Percentiles rank a stretch among this genome's conserved stretches.
These are phyloP conservation scores for Drosophila equinoxialis DNA, from an alignment of 1,140 invertebrate genomes.

Conservation along the genomic window DNA sequence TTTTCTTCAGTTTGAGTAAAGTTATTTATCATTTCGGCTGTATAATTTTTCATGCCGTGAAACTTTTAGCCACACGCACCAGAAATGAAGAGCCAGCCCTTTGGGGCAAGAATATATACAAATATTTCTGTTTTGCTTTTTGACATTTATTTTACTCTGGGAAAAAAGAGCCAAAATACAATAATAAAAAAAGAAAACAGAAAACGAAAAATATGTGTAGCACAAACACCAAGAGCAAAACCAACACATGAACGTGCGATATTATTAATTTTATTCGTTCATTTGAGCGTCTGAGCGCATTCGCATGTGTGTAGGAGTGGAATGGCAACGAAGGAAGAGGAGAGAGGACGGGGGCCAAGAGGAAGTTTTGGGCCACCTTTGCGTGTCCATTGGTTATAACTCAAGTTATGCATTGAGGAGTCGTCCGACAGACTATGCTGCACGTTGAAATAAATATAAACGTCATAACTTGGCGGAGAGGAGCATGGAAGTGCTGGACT, in stretches of 20 bases:
- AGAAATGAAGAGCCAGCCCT: not conserved
- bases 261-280: conserved; percentile 24
- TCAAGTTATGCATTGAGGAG: conserved; percentile 65
- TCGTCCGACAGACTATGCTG: conserved; percentile 41
- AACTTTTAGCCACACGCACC: conserved; percentile 20
- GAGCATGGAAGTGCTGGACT: conserved; percentile 31
- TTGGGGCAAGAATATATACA: conserved; percentile 18
- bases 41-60: conserved; percentile 44
- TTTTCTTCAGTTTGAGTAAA: conserved; percentile 46
- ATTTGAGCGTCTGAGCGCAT: conserved; percentile 11
- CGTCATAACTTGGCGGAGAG: conserved; percentile 77
- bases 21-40: conserved; percentile 48
- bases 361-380: conserved; percentile 66
- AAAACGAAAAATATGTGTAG: conserved; percentile 10
- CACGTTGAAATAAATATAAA: conserved; percentile 82
- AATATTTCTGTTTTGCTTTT: conserved; percentile 26
- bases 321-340: conserved; percentile 16
- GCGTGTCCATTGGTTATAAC: conserved; percentile 78
- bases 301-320: conserved; percentile 34
- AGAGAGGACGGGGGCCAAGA: conserved; percentile 15
- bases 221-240: conserved; percentile 7
- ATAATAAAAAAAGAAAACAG: not conserved
- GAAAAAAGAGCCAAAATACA: conserved; percentile 9
- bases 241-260: conserved; percentile 19
- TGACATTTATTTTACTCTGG: conserved; percentile 26